Percentiles rank a stretch among this genome's conserved stretches.
Evolutionary conservation across 1,140 invertebrate genomes (phyloP).

Genomic region (Drosophila quadrilineata): DNA sequence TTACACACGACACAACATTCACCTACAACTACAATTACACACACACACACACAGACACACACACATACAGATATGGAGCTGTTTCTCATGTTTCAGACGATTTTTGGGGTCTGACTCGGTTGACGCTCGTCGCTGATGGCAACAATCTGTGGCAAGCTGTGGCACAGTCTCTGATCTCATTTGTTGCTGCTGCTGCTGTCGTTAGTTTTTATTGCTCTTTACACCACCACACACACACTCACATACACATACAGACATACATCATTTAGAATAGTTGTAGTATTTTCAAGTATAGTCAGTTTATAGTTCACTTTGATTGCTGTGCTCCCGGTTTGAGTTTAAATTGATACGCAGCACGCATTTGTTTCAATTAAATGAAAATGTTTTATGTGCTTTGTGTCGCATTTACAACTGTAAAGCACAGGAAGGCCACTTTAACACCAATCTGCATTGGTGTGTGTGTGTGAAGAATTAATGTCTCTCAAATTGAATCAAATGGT

Average conservation of each 20-base stretch:
- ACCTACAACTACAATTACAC: conserved; percentile 5
- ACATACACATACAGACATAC: conserved; percentile 12
- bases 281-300: conserved; percentile 16
- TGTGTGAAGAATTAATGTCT: conserved; percentile 18
- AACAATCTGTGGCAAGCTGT: conserved; percentile 48
- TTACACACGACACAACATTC: conserved; percentile 15
- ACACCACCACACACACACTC: conserved; percentile 15
- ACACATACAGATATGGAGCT: not conserved
- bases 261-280: conserved; percentile 21
- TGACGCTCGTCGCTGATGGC: conserved; percentile 23
- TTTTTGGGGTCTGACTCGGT: conserved; percentile 23
- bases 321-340: conserved; percentile 30
- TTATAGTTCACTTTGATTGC: conserved; percentile 16
- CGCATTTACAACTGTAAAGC: conserved; percentile 38
- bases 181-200: conserved; percentile 57
- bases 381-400: conserved; percentile 58
- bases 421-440: conserved; percentile 38
- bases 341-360: conserved; percentile 78
- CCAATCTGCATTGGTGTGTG: not conserved
- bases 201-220: conserved; percentile 71
- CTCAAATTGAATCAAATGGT: conserved; percentile 27
- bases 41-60: not conserved
- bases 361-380: conserved; percentile 79
- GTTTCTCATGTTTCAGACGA: conserved; percentile 27
- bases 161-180: conserved; percentile 35